Base-by-base conservation (phyloP, 2,888 invertebrate species). In the Scrobipalpa costella region DNA sequence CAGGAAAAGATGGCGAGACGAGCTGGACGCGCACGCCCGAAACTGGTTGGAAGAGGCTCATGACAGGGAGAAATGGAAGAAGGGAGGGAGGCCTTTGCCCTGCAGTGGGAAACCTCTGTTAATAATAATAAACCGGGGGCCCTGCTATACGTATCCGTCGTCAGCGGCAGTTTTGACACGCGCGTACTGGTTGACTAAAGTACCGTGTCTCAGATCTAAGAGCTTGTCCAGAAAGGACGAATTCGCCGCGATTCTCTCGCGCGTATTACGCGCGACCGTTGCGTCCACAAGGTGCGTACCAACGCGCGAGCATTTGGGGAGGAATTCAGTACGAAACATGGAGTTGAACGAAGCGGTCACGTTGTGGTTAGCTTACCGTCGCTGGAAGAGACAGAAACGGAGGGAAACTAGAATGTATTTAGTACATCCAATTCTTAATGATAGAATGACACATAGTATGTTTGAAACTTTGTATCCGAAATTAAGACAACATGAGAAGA, bases 341-440 rank as follows among this genome's bases (percentile, higher is more conserved):
- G 63, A 66, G 66, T 66, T 66, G 66, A 66, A 66, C 66, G 66
- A 66, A 66, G 65, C 62, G 65, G 57, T 57, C 57, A 17, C 57
- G 57, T 57, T 57, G 57, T 57, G 57, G 57, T 57, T 57, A 57
- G 57, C 59, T 65, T 65, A 65, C 65, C 63, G 63, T 61, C 65
- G 61, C 60, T 63, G 63, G 65, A 65, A 65, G 61, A 60, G 65
- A 65, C 65, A 63, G 44, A 62, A 64, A 62, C 62, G 62, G 50
- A 65, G 65, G 57, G 64, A 64, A 62, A 64, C 59, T 62, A 62
- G 59, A 62, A 65, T 62, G 63, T 65, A 65, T 63, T 65, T 59
- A 52, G 63, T 47, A 63, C 47, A 64, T 63, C 63, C 52, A 61
- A 63, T 63, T 63, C 59, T 62, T 60, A 57, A 55, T 57, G 61